Conservation (phyloP, 2,797 vertebrate genomes). For the Momotus momota region DNA sequence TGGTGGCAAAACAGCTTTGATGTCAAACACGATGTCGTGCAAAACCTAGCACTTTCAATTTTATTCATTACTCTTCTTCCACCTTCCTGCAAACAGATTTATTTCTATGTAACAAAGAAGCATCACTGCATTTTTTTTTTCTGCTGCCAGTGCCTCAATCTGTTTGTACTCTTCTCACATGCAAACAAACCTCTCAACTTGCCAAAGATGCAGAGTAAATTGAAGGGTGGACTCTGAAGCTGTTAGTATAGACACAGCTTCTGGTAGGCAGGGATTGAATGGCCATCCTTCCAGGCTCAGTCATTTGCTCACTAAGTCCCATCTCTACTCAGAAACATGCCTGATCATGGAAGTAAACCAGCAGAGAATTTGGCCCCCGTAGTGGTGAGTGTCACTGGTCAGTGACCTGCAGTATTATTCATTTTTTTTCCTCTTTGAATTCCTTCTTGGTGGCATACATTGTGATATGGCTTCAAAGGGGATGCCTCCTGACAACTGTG, state of each 20-base stretch:
- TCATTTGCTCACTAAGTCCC: background rate
- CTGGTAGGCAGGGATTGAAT: background rate
- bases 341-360: background rate
- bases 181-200: background rate
- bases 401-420: background rate
- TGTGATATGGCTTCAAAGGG: background rate
- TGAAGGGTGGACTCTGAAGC: background rate
- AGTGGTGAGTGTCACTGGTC: background rate
- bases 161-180: background rate
- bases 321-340: background rate
- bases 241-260: background rate
- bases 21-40: background rate
- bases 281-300: background rate
- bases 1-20: background rate
- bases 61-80: background rate
- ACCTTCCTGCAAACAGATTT: background rate
- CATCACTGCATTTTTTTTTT: background rate
- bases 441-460: fast-evolving
- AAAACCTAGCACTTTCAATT: background rate
- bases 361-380: background rate
- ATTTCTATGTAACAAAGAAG: background rate
- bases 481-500: background rate
- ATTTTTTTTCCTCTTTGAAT: background rate
- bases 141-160: background rate
- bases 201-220: background rate